A percentile compares a stretch with the other conserved stretches of the same genome.
Evolutionary conservation across 2,888 invertebrate species (phyloP).

Genomic region (Schizotus pectinicornis): DNA sequence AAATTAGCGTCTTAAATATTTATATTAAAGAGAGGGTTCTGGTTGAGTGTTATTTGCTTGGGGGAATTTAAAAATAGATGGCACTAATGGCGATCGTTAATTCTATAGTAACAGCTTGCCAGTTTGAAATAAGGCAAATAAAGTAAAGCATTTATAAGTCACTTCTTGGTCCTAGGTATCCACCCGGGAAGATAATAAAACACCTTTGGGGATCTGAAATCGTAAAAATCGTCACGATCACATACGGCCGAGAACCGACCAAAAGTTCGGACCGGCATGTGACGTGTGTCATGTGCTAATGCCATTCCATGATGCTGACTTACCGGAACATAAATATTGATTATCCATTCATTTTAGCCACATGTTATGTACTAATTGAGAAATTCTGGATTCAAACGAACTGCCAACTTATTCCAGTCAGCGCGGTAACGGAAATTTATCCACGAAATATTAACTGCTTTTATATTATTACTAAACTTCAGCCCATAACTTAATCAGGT

Average conservation of each 20-base stretch:
- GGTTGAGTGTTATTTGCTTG: slow-evolving; percentile 17
- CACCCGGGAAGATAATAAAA: slow-evolving; percentile 21
- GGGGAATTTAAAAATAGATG: slow-evolving; percentile 18
- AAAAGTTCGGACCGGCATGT: slow-evolving; percentile 23
- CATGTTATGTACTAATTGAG: slow-evolving; percentile 37
- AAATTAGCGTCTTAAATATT: slow-evolving; percentile 24
- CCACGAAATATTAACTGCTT: slow-evolving; percentile 26
- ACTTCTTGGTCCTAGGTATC: slow-evolving; percentile 14
- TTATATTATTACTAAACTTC: slow-evolving; percentile 25
- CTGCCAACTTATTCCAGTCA: slow-evolving; percentile 27
- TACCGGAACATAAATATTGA: slow-evolving; percentile 37
- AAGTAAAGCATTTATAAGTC: slow-evolving; percentile 24
- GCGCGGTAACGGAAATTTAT: slow-evolving; percentile 30
- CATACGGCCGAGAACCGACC: slow-evolving; percentile 9
- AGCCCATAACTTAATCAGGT: slow-evolving; percentile 21
- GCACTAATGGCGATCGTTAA: slow-evolving; percentile 23
- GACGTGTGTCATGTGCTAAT: slow-evolving; percentile 33
- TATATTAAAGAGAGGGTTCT: slow-evolving; percentile 11
- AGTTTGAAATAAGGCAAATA: slow-evolving; percentile 22
- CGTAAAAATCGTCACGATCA: slow-evolving; percentile 26
- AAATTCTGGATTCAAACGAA: slow-evolving; percentile 34
- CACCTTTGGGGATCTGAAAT: slow-evolving; percentile 21
- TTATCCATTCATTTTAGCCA: slow-evolving; percentile 35
- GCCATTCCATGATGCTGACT: slow-evolving; percentile 31
- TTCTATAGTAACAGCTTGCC: slow-evolving; percentile 23